These are phyloP conservation scores for Macrotrachela quadricornifera DNA, from an alignment of 1,140 invertebrate species.

Conservation along the genomic window DNA sequence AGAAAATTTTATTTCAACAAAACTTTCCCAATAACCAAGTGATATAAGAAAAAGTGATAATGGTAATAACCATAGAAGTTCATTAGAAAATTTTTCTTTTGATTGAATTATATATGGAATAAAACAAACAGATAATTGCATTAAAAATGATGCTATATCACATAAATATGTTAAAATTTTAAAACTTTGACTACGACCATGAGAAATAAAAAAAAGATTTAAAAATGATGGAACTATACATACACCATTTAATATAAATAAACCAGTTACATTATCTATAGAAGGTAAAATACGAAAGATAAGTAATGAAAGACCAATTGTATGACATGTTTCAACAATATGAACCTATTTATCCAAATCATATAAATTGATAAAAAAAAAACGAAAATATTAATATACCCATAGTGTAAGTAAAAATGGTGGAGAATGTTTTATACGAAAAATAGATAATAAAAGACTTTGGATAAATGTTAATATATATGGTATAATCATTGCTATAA, in stretches of 20 bases:
- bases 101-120: neutral
- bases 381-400: neutral
- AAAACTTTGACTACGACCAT: neutral
- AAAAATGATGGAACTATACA: constrained; percentile 5
- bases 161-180: constrained; percentile 1
- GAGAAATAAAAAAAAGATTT: neutral
- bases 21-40: constrained; percentile 8
- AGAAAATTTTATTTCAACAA: neutral
- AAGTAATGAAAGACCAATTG: constrained; percentile 1
- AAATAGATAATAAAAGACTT: neutral
- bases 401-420: neutral
- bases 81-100: neutral
- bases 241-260: constrained; percentile 6
- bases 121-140: neutral
- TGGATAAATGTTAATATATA: neutral
- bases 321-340: constrained; percentile 1
- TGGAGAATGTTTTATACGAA: neutral
- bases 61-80: neutral
- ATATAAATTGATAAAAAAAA: neutral
- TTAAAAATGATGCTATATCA: neutral
- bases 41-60: neutral
- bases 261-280: constrained; percentile 2
- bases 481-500: neutral
- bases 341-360: too few species aligned
- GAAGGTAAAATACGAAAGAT: constrained; percentile 1